A percentile compares a stretch with the other conserved stretches of the same genome.
Evolutionary conservation across 2,888 invertebrate species (phyloP).

Genomic region (Drosophila macrothrix): DNA sequence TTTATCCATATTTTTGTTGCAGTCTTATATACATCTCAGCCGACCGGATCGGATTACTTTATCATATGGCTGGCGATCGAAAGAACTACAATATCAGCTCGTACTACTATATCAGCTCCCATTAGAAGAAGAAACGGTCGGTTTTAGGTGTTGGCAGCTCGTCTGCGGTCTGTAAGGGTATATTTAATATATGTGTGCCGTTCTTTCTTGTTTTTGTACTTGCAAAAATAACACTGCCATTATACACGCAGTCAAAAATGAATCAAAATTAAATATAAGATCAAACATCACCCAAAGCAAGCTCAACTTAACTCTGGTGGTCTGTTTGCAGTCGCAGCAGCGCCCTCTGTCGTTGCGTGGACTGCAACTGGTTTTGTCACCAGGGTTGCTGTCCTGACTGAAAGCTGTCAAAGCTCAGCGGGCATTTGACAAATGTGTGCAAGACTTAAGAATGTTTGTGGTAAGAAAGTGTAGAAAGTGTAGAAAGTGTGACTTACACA

Average conservation of each 20-base stretch:
- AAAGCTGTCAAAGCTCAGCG: conserved; percentile 71
- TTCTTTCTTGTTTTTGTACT: not conserved
- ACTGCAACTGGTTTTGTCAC: conserved; percentile 4
- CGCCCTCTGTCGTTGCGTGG: conserved; percentile 44
- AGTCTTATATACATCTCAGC: too few relatives aligned
- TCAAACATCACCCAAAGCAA: not conserved
- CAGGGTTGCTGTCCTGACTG: conserved; percentile 69
- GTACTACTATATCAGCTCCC: too few relatives aligned
- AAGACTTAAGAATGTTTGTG: not conserved
- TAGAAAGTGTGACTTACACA: conserved; percentile 68
- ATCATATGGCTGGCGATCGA: too few relatives aligned
- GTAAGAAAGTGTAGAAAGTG: conserved; percentile 13
- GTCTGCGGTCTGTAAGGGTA: not conserved
- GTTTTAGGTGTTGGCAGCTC: too few relatives aligned
- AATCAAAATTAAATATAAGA: too few relatives aligned
- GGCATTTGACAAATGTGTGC: conserved; percentile 17
- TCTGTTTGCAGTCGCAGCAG: not conserved
- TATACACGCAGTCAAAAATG: fast-evolving
- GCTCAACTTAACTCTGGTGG: too few relatives aligned
- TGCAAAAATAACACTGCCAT: not conserved
- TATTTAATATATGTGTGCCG: not conserved
- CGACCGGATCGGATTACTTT: too few relatives aligned
- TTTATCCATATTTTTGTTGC: too few relatives aligned
- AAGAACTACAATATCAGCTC: too few relatives aligned
- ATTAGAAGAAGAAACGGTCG: too few relatives aligned